Conservation (phyloP, 2,888 invertebrate genomes). For the Drosophila neotestacea region DNA sequence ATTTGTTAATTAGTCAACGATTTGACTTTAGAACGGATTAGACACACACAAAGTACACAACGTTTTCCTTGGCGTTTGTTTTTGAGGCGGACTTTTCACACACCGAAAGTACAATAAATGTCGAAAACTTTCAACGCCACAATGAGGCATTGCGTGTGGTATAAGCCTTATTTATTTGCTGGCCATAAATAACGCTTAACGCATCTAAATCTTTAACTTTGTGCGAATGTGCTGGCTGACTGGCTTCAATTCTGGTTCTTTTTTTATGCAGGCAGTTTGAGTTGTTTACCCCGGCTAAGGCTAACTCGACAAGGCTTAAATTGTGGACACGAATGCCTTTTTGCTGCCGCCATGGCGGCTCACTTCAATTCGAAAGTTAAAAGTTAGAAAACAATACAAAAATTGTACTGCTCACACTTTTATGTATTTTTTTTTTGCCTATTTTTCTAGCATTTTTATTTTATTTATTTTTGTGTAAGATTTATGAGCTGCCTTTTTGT, state of each 20-base stretch:
- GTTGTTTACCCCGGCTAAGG: constrained; percentile 71
- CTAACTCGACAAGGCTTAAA: constrained; percentile 77
- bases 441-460: constrained; percentile 17
- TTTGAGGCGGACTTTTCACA: constrained; percentile 25
- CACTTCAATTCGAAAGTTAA: constrained; percentile 69
- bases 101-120: constrained; percentile 70
- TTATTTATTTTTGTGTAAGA: constrained; percentile 45
- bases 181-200: constrained; percentile 81
- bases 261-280: constrained; percentile 39
- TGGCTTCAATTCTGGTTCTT: constrained; percentile 34
- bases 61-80: constrained; percentile 5
- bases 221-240: constrained; percentile 66
- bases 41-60: not conserved
- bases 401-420: constrained; percentile 44
- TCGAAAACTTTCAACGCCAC: constrained; percentile 78
- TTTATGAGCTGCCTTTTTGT: constrained; percentile 57
- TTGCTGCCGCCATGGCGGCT: constrained; percentile 21
- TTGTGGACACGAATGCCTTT: constrained; percentile 52
- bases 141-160: constrained; percentile 81
- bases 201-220: constrained; percentile 80
- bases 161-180: constrained; percentile 79
- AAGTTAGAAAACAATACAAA: constrained; percentile 74
- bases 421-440: constrained; percentile 9
- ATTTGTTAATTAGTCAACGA: constrained; percentile 54
- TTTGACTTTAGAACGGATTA: constrained; percentile 2